These are phyloP conservation scores for Zaprionus kolodkinae DNA, from an alignment of 1,140 invertebrate genomes.

Conservation along the genomic window DNA sequence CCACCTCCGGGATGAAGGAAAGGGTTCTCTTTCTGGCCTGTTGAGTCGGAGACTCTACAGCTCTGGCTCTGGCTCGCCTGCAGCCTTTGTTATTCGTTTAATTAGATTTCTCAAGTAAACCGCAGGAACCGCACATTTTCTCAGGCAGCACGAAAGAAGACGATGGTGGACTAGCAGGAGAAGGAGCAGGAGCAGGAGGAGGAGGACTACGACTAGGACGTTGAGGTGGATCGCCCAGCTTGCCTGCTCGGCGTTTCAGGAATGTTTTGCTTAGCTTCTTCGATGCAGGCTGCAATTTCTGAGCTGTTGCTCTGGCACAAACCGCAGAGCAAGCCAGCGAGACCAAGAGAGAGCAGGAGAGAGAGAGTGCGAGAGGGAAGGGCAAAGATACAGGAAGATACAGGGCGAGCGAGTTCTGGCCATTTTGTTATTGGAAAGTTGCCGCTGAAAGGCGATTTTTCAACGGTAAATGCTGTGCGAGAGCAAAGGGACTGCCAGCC, in stretches of 20 bases:
- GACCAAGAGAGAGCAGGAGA: neutral
- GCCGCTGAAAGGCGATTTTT: constrained; percentile 68
- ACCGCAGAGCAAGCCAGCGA: neutral
- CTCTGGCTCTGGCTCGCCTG: constrained; percentile 28
- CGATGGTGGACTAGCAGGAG: neutral
- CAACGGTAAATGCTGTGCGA: constrained; percentile 22
- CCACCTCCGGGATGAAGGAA: neutral
- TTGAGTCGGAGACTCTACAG: neutral
- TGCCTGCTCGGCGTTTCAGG: constrained; percentile 35
- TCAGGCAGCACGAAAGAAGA: constrained; percentile 54
- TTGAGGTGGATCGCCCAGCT: constrained; percentile 6
- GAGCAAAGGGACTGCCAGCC: constrained; percentile 2
- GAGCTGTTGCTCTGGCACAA: constrained; percentile 12
- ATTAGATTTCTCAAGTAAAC: constrained; percentile 82
- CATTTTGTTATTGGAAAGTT: constrained; percentile 64
- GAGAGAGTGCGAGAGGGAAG: neutral
- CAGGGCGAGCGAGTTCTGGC: constrained; percentile 41
- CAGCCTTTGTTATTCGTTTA: constrained; percentile 78
- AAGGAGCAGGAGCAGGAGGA: neutral
- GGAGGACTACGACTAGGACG: neutral
- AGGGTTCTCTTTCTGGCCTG: constrained; percentile 17
- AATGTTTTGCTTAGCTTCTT: constrained; percentile 51
- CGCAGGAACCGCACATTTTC: constrained; percentile 79
- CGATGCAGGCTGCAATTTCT: constrained; percentile 71
- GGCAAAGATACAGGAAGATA: neutral